Base-by-base conservation (phyloP, 1,140 invertebrate genomes). In the Micrasema minimum region DNA sequence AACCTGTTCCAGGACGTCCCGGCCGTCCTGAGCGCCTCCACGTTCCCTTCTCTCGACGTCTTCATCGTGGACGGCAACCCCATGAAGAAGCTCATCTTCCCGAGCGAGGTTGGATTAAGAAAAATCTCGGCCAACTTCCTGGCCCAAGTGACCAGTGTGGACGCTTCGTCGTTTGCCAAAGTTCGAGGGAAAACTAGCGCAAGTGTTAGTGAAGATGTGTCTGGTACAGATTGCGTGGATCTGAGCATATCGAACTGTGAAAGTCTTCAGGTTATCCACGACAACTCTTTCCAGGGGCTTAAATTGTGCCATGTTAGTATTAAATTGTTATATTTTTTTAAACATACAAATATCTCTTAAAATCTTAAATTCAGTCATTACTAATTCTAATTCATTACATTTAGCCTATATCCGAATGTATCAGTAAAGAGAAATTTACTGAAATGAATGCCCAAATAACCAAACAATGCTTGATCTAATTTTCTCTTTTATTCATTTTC, bases 61-160 rank as follows among this genome's bases (percentile, higher is more conserved):
- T 74, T 85, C 4, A 59, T 76, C 20, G 71, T 85, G 46, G 83
- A 85, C 72, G 83, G 83, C 22, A 85, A 85, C 71, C 82, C 81
- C 2, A 76, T 85, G 18, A 77, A 78, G 20, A 77, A 69, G 16
- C 77, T 86, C 72, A 80, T 80, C 64, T 84, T 86, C 62, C 80
- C 83, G 74, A 81, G 83, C 41, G 80, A 81, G 18, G 71, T 83
- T n/a, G 77, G 78, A 6, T 38, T 86, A 22, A 80, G 78, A 57
- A 79, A 62, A 76, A 72, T 86, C 53, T 81, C 80, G 26, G 79
- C 83, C 76, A 84, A 79, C 43, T 79, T 82, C 55, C 71, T 86
- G 72, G 74, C 72, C 35, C 77, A 74, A 41, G 67, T 85, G 48
- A 51, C 38, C 3, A 76, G 77, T 0, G 75, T 85, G 0, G 79